Evolutionary conservation across 1,140 invertebrate genomes (phyloP).

Genomic region (Scylla paramamosain): DNA sequence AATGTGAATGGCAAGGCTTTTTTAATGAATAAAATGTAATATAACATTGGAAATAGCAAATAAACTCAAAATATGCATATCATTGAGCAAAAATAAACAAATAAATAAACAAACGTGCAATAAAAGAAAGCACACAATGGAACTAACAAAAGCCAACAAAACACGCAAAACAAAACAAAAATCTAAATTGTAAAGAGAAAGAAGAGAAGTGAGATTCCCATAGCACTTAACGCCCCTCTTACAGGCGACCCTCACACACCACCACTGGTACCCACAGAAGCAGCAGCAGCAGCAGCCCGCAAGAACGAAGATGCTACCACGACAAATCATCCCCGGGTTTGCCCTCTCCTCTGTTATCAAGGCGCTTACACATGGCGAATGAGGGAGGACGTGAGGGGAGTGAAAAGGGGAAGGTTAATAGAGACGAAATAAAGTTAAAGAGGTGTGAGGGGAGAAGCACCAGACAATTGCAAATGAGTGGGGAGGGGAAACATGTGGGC

Average conservation of each 20-base stretch:
- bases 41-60: neutral
- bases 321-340: conserved; percentile 13
- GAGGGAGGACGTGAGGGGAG: conserved; percentile 49
- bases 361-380: conserved; percentile 45
- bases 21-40: no score
- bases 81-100: neutral
- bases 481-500: conserved; percentile 17
- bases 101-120: neutral
- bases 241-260: no score
- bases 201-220: no score
- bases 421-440: conserved; percentile 56
- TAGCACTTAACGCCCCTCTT: no score
- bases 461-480: conserved; percentile 22
- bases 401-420: conserved; percentile 55
- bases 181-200: neutral
- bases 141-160: no score
- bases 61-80: no score
- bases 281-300: conserved; percentile 7
- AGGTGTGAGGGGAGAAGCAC: conserved; percentile 36
- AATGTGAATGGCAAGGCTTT: no score
- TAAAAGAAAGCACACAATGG: neutral
- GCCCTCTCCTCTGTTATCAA: conserved; percentile 20
- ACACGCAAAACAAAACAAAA: neutral
- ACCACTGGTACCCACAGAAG: neutral
- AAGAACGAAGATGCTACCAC: neutral